Conservation (phyloP, 1,140 invertebrate species). For the Drosophila tsacasi region DNA sequence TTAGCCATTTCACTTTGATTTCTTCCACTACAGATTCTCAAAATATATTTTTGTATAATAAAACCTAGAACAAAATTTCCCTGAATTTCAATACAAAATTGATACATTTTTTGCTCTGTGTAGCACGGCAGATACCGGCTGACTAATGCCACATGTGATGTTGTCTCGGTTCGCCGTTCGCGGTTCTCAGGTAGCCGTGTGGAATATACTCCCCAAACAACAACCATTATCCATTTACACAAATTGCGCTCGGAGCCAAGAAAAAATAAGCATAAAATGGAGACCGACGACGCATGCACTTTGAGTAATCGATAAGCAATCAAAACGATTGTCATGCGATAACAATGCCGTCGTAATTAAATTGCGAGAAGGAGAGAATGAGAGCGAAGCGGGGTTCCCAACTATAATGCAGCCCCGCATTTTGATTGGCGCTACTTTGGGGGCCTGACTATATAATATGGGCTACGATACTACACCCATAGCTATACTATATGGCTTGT, state of each 20-base stretch:
- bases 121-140: not conserved
- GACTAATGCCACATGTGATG: conserved; percentile 29
- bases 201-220: conserved; percentile 10
- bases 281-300: conserved; percentile 32
- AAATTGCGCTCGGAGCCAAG: conserved; percentile 22
- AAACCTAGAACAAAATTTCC: not conserved
- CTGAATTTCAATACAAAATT: too few relatives aligned
- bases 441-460: conserved; percentile 54
- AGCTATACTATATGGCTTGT: conserved; percentile 9
- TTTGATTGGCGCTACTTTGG: conserved; percentile 70
- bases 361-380: not conserved
- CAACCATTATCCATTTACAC: conserved; percentile 27
- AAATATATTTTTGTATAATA: not conserved
- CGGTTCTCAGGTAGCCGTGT: conserved; percentile 4
- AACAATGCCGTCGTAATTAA: conserved; percentile 19
- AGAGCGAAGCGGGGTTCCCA: not conserved
- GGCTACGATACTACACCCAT: not conserved
- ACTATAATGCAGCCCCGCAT: conserved; percentile 20
- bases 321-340: conserved; percentile 24
- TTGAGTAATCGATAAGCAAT: conserved; percentile 66
- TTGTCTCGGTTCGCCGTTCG: not conserved
- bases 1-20: not conserved
- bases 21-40: not conserved
- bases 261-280: not conserved
- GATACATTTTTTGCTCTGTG: not conserved